Conservation (phyloP, 2,888 invertebrate species). For the Mythimna pallens region DNA sequence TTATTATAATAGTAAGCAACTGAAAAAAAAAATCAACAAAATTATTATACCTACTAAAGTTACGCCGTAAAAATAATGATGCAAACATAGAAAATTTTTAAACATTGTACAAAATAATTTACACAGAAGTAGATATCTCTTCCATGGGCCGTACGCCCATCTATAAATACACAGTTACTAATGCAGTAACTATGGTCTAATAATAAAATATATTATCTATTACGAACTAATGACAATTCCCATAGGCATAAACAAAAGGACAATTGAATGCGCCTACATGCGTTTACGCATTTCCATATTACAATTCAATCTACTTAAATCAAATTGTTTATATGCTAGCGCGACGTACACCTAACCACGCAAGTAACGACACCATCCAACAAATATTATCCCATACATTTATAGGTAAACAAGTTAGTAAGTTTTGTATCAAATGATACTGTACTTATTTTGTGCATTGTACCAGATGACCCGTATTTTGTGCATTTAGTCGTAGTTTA, state of each 20-base stretch:
- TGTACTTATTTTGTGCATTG: slow-evolving; percentile 46
- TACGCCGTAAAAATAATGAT: slow-evolving; percentile 81
- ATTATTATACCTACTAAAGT: slow-evolving; percentile 71
- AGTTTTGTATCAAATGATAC: slow-evolving; percentile 40
- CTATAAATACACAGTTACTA: slow-evolving; percentile 76
- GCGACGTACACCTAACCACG: slow-evolving; percentile 53
- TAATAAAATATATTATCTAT: slow-evolving; percentile 71
- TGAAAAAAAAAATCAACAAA: slow-evolving; percentile 84
- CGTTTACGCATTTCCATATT: slow-evolving; percentile 63
- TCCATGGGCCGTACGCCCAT: slow-evolving; percentile 67
- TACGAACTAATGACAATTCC: slow-evolving; percentile 73
- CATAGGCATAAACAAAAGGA: slow-evolving; percentile 65
- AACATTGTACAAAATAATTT: slow-evolving; percentile 88
- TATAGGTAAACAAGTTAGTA: slow-evolving; percentile 40
- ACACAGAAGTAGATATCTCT: slow-evolving; percentile 73
- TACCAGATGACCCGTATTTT: slow-evolving; percentile 50
- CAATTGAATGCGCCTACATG: slow-evolving; percentile 63
- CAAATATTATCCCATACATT: slow-evolving; percentile 47
- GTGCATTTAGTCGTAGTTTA: slow-evolving; percentile 62
- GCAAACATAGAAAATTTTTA: slow-evolving; percentile 80
- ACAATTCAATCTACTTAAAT: slow-evolving; percentile 61
- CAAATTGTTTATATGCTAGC: slow-evolving; percentile 55
- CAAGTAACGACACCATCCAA: slow-evolving; percentile 55
- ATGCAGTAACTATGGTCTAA: slow-evolving; percentile 78
- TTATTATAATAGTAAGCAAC: slow-evolving; percentile 84